Conservation (phyloP, 2,797 vertebrate genomes). For the Chloroceryle amazona region DNA sequence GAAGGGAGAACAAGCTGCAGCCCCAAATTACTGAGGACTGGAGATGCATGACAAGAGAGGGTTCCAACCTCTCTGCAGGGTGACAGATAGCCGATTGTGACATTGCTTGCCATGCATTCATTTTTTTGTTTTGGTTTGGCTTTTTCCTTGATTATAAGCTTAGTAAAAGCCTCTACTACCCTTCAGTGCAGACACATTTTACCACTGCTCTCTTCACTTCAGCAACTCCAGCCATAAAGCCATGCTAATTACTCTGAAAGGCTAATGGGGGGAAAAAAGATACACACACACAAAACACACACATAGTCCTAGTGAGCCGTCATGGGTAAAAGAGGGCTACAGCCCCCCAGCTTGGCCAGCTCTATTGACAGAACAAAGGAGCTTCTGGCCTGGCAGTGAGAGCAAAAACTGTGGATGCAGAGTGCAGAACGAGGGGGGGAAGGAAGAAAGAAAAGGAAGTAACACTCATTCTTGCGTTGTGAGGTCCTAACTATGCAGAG, state of each 20-base stretch:
- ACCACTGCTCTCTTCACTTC: background rate
- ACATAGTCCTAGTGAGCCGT: background rate
- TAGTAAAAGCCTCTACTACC: conserved; percentile 10
- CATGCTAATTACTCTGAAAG: conserved; percentile 32
- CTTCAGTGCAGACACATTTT: background rate
- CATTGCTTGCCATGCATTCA: background rate
- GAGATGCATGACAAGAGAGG: background rate
- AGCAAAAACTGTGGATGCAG: conserved; percentile 11
- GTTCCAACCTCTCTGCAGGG: background rate
- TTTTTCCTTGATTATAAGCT: background rate
- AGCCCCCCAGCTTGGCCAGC: background rate
- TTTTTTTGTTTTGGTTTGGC: background rate
- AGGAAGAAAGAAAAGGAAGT: conserved; percentile 37
- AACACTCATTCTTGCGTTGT: conserved; percentile 7
- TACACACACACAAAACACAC: background rate
- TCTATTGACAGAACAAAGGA: conserved; percentile 29
- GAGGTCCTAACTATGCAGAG: conserved; percentile 20
- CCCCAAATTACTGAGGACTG: background rate
- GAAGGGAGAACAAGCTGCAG: background rate
- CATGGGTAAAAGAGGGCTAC: background rate
- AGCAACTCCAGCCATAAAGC: background rate
- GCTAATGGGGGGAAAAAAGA: background rate
- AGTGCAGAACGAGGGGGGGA: background rate
- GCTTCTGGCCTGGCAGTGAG: background rate
- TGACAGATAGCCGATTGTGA: background rate